Conservation (phyloP, 2,888 invertebrate genomes). For the Conus canariensis region DNA sequence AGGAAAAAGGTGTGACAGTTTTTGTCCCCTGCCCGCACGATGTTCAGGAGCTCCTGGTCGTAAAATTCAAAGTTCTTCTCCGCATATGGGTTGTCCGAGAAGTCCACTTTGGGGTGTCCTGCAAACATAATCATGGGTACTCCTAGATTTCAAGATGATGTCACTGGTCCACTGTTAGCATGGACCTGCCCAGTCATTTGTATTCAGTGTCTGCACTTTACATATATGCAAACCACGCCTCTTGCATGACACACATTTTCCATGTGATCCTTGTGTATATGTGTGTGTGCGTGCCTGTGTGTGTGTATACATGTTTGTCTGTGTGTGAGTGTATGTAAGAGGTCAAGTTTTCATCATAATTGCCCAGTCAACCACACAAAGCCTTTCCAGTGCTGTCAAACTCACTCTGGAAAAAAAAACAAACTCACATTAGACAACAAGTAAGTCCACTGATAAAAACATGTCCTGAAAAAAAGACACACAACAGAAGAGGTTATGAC, state of each 20-base stretch:
- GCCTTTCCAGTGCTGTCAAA: no score
- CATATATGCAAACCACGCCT: not conserved
- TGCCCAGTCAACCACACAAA: no score
- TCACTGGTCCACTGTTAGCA: not conserved
- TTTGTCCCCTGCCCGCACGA: constrained; percentile 87
- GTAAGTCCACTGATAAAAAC: no score
- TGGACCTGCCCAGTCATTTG: not conserved
- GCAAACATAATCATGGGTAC: constrained; percentile 55
- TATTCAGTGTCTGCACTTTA: not conserved
- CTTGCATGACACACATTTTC: not conserved
- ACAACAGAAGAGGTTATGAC: no score
- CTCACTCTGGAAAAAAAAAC: no score
- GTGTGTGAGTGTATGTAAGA: no score
- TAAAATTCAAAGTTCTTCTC: constrained; percentile 97
- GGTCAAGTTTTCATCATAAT: no score
- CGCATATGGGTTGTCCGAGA: constrained; percentile 95
- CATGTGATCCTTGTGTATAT: no score
- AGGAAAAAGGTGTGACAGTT: constrained; percentile 93
- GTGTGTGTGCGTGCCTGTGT: no score
- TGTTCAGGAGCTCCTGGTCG: constrained; percentile 90
- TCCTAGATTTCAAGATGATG: not conserved
- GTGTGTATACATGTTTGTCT: no score
- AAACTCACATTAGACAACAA: no score
- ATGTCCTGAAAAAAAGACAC: no score
- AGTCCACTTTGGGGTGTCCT: constrained; percentile 91